Evolutionary conservation across 1,140 invertebrate genomes (phyloP), one percentile per base, ranked within the genome.

Genomic region (Ruditapes philippinarum): DNA sequence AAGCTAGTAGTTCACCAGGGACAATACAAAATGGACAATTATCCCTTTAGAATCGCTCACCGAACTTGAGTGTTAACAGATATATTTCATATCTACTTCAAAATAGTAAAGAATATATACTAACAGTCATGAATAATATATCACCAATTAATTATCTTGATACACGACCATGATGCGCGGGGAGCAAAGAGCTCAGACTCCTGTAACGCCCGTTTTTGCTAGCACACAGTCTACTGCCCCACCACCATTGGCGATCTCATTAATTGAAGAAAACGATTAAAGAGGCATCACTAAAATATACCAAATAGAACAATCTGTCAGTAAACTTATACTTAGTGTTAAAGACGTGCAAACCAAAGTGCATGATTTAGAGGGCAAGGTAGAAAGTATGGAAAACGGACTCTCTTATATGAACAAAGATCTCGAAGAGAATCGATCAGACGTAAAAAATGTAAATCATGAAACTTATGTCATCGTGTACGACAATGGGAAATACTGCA

Each of bases 41-140:
- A 73, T 40, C 68, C 12, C 38, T 19, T 40, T 4, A 40, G 31
- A 36, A 36, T 73, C 31, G 68, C 7, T 73, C 28, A 73, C 68
- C 28, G 31, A 31, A 60, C n/a, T n/a, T n/a, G n/a, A n/a, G n/a
- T n/a, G n/a, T n/a, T n/a, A 54, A n/a, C 19, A 22, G 51, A 54
- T 4, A 14, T 14, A 4, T 54, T 14, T 54, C 51, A 3, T 14
- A n/a, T 54, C 3, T 14, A n/a, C 22, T 54, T 54, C 11, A 14
- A 22, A n/a, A 54, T 54, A 54, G 51, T 54, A 5, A 73, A 73
- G 68, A 33, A 36, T 73, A 73, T 73, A 31, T 73, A 73, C 28
- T 5, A 36, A 3, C 31, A 22, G 51, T 54, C 4, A 11, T 54
- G 51, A 14, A 54, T 22, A 36, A 19, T 73, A 22, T 22, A 14